Percentiles rank a stretch among this genome's conserved stretches.
phyloP scores from a whole-genome alignment of 1,140 invertebrate species.

The Caenorhabditis elegans region WBcel235 BX284602.5:8218001-8218500 shows the following conservation, averaged over 20 bases:
- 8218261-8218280: neutral
- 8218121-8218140: too few relatives aligned
- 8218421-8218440: conserved; percentile 3
- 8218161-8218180: neutral
- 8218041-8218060: neutral
- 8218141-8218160: too few relatives aligned
- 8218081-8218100: too few relatives aligned
- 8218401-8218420: neutral
- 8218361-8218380: neutral
- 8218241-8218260: neutral
- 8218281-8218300: neutral
- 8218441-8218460: neutral
- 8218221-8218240: neutral
- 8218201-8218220: neutral
- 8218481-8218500: neutral
- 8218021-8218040: neutral
- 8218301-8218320: neutral
- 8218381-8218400: neutral
- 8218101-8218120: too few relatives aligned
- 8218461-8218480: neutral
- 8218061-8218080: neutral
- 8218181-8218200: neutral
- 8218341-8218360: neutral
- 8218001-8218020: neutral
- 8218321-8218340: neutral